Evolutionary conservation across 2,113 vertebrate species (phyloP), one percentile per base, ranked within the genome.

Genomic region (Dryoscopus gambensis): DNA sequence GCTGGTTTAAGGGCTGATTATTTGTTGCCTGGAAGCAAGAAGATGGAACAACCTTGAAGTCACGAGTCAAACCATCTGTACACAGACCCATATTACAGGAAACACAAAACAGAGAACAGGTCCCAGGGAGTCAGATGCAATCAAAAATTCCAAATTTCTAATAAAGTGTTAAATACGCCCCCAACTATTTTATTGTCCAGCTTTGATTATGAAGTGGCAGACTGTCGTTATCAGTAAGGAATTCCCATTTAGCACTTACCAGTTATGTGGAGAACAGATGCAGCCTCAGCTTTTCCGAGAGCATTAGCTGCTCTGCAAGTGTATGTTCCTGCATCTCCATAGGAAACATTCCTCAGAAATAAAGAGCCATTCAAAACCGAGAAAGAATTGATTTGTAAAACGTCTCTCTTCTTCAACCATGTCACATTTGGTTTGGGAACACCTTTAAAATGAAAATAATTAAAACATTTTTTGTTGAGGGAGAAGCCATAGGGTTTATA

Each of bases 301-400:
- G 93, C 93, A 20, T 98, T 99, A 83, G 97, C 87, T 93, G 98
- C 98, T 44, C 96, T 96, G 93, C 99, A 99, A 59, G 93, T 94
- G 62, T 99, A 99, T 18, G 83, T 97, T 62, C 99, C 99, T 63
- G 97, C 96, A 83, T 98, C 97, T 78, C 97, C 96, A 18, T 80
- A 68, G 28, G 98, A 98, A 90, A 98, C 86, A 19, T 98, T 99
- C 78, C 74, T 97, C 91, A 99, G 97, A 95, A 98, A 97, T 65
- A 99, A 93, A 65, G 98, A 98, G 42, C 98, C 98, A 63, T 98
- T 98, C 33, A 92, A 93, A 87, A 98, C 95, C 27, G 96, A 71
- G 68, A 95, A 84, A 62, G 97, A 75, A 82, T 42, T 94, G 22
- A 75, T 89, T 57, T 87, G 95, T 65, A 98, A 78, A 30, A 78